Conservation (phyloP, 2,797 vertebrate genomes). For the Liasis olivaceus region DNA sequence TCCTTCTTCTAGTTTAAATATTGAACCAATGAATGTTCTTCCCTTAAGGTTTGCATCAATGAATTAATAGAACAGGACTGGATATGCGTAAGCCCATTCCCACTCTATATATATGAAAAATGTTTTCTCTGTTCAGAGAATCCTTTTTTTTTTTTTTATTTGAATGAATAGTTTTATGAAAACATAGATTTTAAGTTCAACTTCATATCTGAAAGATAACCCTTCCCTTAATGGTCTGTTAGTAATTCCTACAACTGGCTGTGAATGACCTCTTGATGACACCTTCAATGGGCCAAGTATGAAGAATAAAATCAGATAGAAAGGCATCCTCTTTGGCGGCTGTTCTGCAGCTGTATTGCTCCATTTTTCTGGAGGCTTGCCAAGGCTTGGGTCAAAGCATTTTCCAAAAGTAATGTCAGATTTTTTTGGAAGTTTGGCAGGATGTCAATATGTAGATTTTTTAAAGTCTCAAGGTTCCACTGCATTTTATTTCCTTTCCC, state of each 20-base stretch:
- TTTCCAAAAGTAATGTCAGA: conserved; percentile 11
- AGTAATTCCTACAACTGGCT: not conserved
- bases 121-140: not conserved
- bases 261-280: conserved; percentile 14
- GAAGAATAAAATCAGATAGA: conserved; percentile 20
- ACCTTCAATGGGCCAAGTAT: conserved; percentile 16
- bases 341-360: conserved; percentile 20
- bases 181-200: not conserved
- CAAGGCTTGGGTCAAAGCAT: conserved; percentile 5
- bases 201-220: not conserved
- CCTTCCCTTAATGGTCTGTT: not conserved
- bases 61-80: not conserved
- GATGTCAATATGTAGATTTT: not conserved
- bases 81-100: not conserved
- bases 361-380: not conserved
- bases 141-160: not conserved
- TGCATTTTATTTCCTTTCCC: not conserved
- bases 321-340: conserved; percentile 5
- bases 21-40: not conserved
- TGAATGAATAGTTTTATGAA: not conserved
- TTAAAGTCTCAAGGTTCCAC: not conserved
- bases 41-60: not conserved
- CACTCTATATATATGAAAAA: not conserved
- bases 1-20: not conserved
- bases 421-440: conserved; percentile 13